Conservation (phyloP, 1,140 invertebrate genomes). For the Brachionus rubens region DNA sequence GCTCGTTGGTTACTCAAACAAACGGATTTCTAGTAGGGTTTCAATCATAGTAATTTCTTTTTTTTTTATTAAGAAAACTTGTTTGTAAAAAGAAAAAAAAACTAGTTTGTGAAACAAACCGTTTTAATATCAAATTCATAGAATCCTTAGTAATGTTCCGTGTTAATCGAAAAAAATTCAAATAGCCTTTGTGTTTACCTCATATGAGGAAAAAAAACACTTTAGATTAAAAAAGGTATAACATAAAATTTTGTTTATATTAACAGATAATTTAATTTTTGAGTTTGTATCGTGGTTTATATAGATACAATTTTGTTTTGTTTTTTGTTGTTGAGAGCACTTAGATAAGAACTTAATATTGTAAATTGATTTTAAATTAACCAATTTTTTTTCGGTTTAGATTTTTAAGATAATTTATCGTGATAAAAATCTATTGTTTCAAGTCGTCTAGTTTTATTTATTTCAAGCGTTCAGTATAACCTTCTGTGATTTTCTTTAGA, state of each 20-base stretch:
- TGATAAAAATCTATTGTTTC: background rate
- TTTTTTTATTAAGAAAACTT: conserved; percentile 5
- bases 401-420: background rate
- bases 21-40: background rate
- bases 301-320: conserved; percentile 5
- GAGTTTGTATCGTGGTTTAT: background rate
- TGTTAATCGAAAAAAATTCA: background rate
- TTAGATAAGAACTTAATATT: conserved; percentile 3
- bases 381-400: background rate
- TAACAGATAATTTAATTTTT: conserved; percentile 31
- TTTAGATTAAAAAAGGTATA: background rate
- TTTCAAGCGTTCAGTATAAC: background rate
- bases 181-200: no score
- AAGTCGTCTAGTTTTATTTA: no score
- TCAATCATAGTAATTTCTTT: conserved; percentile 11
- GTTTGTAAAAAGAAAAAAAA: no score
- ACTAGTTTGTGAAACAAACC: no score
- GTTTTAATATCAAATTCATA: background rate
- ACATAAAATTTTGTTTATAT: conserved; percentile 30
- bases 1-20: conserved; percentile 22
- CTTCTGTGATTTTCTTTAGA: background rate
- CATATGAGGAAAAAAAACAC: no score
- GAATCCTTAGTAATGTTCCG: conserved; percentile 26
- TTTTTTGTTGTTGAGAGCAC: background rate
- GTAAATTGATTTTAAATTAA: conserved; percentile 13